phyloP scores from a whole-genome alignment of 2,888 invertebrate species.

The Nephrotoma guestfalica region DNA sequence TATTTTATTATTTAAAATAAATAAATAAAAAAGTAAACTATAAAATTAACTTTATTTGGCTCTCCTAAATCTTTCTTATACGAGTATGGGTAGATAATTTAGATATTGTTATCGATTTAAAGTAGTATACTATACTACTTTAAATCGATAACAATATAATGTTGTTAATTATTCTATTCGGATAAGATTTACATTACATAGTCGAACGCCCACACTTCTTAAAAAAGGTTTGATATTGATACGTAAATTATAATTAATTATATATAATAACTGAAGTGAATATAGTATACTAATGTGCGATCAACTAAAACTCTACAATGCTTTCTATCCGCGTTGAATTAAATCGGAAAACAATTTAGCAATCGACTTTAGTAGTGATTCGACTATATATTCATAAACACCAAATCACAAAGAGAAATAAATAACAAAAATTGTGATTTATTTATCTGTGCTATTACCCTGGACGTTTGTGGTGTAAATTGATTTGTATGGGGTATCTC shows the following conservation, averaged over 20 bases:
- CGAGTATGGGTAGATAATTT: background rate
- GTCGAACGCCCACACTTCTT: background rate
- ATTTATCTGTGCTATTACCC: too few species aligned
- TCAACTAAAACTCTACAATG: too few species aligned
- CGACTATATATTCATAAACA: rapidly evolving
- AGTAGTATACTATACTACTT: background rate
- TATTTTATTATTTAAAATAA: background rate
- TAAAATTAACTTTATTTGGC: background rate
- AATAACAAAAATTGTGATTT: too few species aligned
- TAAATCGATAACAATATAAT: too few species aligned
- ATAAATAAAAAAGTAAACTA: background rate
- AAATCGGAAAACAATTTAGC: too few species aligned
- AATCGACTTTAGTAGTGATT: too few species aligned
- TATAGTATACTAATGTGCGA: too few species aligned
- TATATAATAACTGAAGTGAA: too few species aligned
- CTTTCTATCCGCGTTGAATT: too few species aligned
- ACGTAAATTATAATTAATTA: background rate
- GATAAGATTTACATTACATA: background rate
- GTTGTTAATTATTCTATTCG: background rate
- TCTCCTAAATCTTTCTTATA: background rate
- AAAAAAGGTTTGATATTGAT: background rate
- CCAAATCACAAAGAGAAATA: too few species aligned
- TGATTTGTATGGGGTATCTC: too few species aligned
- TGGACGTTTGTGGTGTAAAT: too few species aligned
- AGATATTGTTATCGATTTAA: background rate